These are phyloP conservation scores for Horisme vitalbata DNA, from an alignment of 2,888 invertebrate species.

Conservation along the genomic window DNA sequence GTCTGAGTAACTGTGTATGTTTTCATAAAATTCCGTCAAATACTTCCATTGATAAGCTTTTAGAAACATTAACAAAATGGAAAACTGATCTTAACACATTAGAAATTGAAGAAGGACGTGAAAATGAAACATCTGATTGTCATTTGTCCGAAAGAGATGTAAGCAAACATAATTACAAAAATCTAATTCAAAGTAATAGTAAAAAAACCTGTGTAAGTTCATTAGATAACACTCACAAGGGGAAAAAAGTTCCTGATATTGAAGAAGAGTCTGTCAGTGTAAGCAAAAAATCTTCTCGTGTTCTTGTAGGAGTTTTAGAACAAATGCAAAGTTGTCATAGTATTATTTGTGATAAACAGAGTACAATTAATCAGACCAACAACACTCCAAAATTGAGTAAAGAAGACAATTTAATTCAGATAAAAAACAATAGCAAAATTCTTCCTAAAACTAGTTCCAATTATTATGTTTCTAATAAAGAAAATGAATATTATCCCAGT, in stretches of 20 bases:
- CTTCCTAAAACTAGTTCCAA: constrained; percentile 2
- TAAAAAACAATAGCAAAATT: neutral
- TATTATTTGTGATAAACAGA: constrained; percentile 1
- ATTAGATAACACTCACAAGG: neutral
- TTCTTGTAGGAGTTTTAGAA: neutral
- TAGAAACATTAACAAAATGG: constrained; percentile 55
- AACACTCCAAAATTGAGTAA: neutral
- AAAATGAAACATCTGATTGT: constrained; percentile 10
- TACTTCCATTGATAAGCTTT: constrained; percentile 62
- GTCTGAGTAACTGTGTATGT: constrained; percentile 54
- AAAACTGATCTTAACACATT: constrained; percentile 41
- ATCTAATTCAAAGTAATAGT: neutral
- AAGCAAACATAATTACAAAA: constrained; percentile 1
- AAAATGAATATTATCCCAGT: neutral
- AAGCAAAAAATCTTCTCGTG: neutral
- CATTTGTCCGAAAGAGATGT: constrained; percentile 3
- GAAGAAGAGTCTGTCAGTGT: constrained; percentile 2
- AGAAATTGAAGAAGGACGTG: constrained; percentile 4
- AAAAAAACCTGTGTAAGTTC: neutral
- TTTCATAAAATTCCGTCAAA: constrained; percentile 67
- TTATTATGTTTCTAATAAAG: constrained; percentile 3
- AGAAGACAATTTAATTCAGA: neutral
- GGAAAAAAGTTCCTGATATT: neutral
- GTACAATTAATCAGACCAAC: neutral
- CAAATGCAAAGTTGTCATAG: neutral